These are phyloP conservation scores for Hydrolagus affinis DNA, from an alignment of 2,113 vertebrate species.

Conservation along the genomic window DNA sequence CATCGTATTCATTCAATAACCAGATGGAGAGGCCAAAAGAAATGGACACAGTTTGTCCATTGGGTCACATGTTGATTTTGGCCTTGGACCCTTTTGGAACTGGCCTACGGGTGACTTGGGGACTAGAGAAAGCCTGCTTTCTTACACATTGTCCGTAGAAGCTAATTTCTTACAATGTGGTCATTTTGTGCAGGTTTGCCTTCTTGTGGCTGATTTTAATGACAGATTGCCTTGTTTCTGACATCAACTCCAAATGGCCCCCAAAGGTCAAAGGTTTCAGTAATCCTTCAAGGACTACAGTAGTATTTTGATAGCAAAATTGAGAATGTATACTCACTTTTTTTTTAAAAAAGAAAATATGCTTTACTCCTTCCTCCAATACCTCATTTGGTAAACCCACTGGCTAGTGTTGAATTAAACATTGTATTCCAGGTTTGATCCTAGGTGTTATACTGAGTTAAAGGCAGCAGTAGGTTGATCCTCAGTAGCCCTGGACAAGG, in stretches of 20 bases:
- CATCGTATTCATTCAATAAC: not conserved
- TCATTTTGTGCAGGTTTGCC: too few relatives aligned
- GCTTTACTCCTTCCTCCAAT: too few relatives aligned
- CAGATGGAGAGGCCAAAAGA: not conserved
- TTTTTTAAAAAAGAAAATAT: too few relatives aligned
- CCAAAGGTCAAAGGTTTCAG: not conserved
- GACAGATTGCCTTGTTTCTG: not conserved
- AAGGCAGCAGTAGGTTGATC: too few relatives aligned
- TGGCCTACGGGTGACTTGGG: not conserved
- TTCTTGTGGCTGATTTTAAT: not conserved
- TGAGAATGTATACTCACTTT: not conserved
- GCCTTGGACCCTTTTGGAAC: not conserved
- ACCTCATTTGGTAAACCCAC: too few relatives aligned
- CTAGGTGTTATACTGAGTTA: too few relatives aligned
- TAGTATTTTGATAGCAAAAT: not conserved
- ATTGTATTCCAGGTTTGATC: too few relatives aligned
- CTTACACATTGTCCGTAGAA: too few relatives aligned
- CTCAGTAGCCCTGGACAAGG: too few relatives aligned
- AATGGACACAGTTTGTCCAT: not conserved
- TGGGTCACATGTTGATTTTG: not conserved
- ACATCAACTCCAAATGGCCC: not conserved
- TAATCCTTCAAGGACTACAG: not conserved
- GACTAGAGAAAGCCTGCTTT: not conserved
- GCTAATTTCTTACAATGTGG: too few relatives aligned
- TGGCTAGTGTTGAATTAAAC: too few relatives aligned